Evolutionary conservation across 2,113 vertebrate genomes (phyloP).

Genomic region (Empidonax alnorum): DNA sequence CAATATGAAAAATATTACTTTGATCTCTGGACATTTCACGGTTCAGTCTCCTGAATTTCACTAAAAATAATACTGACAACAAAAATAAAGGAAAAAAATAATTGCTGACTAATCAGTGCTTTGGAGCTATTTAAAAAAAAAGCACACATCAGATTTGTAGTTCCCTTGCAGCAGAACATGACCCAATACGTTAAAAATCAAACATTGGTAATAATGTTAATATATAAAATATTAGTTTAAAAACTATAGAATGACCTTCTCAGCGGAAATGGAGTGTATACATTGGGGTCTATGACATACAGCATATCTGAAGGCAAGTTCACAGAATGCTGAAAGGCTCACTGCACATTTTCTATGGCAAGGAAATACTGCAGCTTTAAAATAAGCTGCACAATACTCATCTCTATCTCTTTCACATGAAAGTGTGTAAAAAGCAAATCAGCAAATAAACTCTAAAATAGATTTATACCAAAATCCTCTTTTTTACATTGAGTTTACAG

Average conservation of each 20-base stretch:
- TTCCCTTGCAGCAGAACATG: slow-evolving; percentile 72
- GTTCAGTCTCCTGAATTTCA: slow-evolving; percentile 58
- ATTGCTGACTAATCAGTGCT: slow-evolving; percentile 68
- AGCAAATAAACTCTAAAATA: slow-evolving; percentile 85
- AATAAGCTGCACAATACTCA: slow-evolving; percentile 88
- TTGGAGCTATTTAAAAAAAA: slow-evolving; percentile 60
- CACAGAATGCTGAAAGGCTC: slow-evolving; percentile 80
- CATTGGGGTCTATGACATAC: slow-evolving; percentile 48
- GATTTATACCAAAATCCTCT: slow-evolving; percentile 80
- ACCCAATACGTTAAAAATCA: slow-evolving; percentile 54
- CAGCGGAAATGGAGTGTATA: slow-evolving; percentile 65
- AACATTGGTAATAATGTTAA: slow-evolving; percentile 74
- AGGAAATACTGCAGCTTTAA: slow-evolving; percentile 93
- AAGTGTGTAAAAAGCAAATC: slow-evolving; percentile 85
- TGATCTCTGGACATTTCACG: slow-evolving; percentile 52
- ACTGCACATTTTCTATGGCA: slow-evolving; percentile 87
- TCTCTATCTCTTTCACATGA: slow-evolving; percentile 82
- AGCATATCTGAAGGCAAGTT: slow-evolving; percentile 69
- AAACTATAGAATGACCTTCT: slow-evolving; percentile 78
- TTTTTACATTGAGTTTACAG: slow-evolving; percentile 79
- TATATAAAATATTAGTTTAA: slow-evolving; percentile 82
- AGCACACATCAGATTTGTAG: slow-evolving; percentile 53
- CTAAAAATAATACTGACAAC: slow-evolving; percentile 83
- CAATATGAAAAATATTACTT: slow-evolving; percentile 74
- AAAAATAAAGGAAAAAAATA: slow-evolving; percentile 65